These are phyloP conservation scores for Hydrochoerus hydrochaeris DNA, from an alignment of 2,113 vertebrate genomes.

Conservation along the genomic window DNA sequence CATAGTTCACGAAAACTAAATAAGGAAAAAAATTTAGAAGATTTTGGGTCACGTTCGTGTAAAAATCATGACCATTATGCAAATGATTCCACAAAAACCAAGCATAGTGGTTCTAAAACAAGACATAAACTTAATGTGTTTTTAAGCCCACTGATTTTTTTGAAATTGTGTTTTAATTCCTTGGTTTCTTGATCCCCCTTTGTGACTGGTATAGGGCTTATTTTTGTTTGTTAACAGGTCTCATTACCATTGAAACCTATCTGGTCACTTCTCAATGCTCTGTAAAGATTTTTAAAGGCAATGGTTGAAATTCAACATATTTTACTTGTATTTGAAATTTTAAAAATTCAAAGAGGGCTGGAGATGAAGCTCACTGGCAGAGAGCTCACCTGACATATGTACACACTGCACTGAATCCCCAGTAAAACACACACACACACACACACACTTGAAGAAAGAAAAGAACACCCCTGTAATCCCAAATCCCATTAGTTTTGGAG, in stretches of 20 bases:
- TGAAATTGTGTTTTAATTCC: neutral
- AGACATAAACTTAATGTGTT: neutral
- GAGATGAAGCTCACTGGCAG: neutral
- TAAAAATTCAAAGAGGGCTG: neutral
- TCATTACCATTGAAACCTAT: neutral
- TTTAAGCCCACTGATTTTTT: neutral
- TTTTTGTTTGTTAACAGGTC: neutral
- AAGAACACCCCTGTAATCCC: neutral
- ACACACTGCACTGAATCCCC: neutral
- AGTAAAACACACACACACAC: too few species aligned
- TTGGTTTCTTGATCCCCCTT: neutral
- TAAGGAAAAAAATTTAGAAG: neutral
- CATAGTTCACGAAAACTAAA: conserved; percentile 10
- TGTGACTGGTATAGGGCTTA: neutral
- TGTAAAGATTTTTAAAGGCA: neutral
- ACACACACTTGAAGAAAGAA: neutral
- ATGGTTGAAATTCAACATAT: neutral
- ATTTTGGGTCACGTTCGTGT: neutral
- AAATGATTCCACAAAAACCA: neutral
- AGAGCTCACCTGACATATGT: neutral
- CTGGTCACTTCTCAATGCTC: neutral
- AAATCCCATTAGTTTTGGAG: neutral
- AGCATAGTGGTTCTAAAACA: neutral
- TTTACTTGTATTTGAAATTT: neutral
- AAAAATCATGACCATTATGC: neutral